These are phyloP conservation scores for Archivesica marissinica DNA, from an alignment of 1,140 invertebrate genomes.

Conservation along the genomic window DNA sequence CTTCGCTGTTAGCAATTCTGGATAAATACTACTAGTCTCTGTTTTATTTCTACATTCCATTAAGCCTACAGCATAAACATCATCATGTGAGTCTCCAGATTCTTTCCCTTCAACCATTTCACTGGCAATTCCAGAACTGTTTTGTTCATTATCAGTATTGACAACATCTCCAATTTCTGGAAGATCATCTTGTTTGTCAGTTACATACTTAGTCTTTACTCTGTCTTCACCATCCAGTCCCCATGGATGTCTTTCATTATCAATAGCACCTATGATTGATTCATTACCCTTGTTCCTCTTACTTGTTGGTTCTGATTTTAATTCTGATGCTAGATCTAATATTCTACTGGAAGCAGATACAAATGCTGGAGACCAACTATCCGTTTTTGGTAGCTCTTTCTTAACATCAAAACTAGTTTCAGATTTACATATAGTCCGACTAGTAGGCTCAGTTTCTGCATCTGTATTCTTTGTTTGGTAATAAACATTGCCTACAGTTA, in stretches of 20 bases:
- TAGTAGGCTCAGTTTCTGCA: background rate
- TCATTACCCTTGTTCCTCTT: conserved; percentile 32
- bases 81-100: background rate
- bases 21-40: background rate
- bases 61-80: background rate
- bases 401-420: conserved; percentile 28
- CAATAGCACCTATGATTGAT: background rate
- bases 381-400: background rate
- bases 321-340: conserved; percentile 51
- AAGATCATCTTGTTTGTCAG: conserved; percentile 3
- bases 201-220: background rate
- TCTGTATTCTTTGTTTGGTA: conserved; percentile 41
- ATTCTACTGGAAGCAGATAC: conserved; percentile 59
- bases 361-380: conserved; percentile 56
- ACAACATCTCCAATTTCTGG: conserved; percentile 33
- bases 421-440: background rate
- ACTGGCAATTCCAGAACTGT: background rate
- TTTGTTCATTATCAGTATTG: background rate
- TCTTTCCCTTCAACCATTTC: background rate
- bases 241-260: conserved; percentile 48
- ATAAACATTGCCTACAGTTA: conserved; percentile 47
- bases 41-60: background rate
- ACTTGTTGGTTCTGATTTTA: conserved; percentile 49
- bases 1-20: background rate
- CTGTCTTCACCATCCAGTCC: conserved; percentile 40